These are phyloP conservation scores for Gymnobelideus leadbeateri DNA, from an alignment of 2,113 vertebrate genomes.

Conservation along the genomic window DNA sequence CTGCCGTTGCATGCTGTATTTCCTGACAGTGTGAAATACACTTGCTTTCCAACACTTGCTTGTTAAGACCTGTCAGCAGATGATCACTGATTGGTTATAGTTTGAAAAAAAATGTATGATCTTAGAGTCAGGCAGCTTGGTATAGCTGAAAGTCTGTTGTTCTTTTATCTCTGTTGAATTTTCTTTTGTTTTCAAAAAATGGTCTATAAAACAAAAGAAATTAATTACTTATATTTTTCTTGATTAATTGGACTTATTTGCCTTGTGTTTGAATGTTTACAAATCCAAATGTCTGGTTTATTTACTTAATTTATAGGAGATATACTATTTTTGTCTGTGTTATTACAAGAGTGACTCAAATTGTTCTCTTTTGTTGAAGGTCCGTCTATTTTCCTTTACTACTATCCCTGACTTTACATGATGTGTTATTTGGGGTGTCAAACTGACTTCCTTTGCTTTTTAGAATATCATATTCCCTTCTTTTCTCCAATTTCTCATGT, in stretches of 20 bases:
- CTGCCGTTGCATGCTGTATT: too few species aligned
- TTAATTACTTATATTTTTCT: neutral
- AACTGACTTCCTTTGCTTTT: neutral
- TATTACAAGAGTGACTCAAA: neutral
- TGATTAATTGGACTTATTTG: neutral
- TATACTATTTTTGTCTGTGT: neutral
- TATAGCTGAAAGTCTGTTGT: neutral
- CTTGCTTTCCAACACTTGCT: too few species aligned
- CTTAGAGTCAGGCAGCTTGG: neutral
- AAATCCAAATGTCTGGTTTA: neutral
- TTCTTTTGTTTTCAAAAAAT: neutral
- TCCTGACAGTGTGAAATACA: too few species aligned
- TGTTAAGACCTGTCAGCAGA: too few species aligned
- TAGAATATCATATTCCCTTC: neutral
- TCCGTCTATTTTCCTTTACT: neutral
- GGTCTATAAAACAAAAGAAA: neutral
- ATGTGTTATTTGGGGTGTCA: neutral
- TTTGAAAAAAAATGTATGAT: neutral
- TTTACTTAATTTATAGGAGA: neutral
- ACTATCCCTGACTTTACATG: neutral
- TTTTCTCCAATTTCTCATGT: neutral
- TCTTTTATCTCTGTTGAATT: neutral
- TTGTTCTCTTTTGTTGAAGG: neutral
- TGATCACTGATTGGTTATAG: too few species aligned
- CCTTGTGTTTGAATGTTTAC: neutral